Conservation (phyloP, 2,113 vertebrate species). For the Eonycteris spelaea region DNA sequence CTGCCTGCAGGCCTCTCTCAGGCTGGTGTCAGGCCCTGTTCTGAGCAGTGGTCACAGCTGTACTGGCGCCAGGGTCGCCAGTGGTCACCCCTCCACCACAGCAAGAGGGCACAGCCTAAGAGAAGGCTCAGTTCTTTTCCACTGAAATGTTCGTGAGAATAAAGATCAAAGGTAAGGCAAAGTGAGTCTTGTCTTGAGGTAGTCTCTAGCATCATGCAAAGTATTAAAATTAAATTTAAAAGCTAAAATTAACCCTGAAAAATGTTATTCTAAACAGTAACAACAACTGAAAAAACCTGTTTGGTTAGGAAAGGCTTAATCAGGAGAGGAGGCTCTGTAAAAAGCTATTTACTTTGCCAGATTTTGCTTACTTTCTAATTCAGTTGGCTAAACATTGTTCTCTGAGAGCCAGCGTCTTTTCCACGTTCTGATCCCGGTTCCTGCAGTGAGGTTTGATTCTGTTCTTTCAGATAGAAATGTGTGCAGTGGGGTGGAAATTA, state of each 20-base stretch:
- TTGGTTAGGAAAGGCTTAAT: not conserved
- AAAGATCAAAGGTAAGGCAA: slow-evolving; percentile 56
- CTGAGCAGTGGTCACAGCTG: slow-evolving; percentile 4
- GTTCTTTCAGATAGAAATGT: not conserved
- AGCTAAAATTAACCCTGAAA: slow-evolving; percentile 50
- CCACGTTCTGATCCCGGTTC: not conserved
- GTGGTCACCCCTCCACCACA: not conserved
- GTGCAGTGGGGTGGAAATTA: not conserved
- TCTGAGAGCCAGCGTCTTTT: slow-evolving; percentile 4
- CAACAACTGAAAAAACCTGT: not conserved
- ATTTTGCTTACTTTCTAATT: slow-evolving; percentile 20
- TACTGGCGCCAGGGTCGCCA: not conserved
- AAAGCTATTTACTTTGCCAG: not conserved
- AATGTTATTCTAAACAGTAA: slow-evolving; percentile 19
- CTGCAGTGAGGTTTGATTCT: not conserved
- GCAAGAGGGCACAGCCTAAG: not conserved
- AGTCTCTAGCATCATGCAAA: slow-evolving; percentile 45
- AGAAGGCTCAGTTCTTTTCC: slow-evolving; percentile 50
- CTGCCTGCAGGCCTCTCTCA: not conserved
- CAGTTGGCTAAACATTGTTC: not conserved
- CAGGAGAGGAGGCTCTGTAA: not conserved
- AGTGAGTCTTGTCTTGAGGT: slow-evolving; percentile 1
- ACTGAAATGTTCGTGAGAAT: slow-evolving; percentile 42
- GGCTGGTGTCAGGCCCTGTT: slow-evolving; percentile 46
- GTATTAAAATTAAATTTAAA: slow-evolving; percentile 34